Evolutionary conservation across 2,113 vertebrate genomes (phyloP).

Genomic region (Pteropus alecto): DNA sequence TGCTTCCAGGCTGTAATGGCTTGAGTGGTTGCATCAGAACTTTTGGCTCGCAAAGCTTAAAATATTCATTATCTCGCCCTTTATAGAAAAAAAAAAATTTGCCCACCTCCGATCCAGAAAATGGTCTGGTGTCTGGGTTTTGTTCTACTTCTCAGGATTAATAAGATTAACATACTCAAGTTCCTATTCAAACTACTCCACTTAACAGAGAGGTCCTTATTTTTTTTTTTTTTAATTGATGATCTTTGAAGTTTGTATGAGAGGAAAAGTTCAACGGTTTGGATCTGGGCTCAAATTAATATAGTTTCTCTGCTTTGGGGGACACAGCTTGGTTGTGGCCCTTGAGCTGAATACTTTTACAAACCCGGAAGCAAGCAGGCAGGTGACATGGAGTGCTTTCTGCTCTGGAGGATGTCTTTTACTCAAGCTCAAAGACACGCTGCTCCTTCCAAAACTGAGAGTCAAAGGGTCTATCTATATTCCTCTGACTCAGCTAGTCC

Average conservation of each 20-base stretch:
- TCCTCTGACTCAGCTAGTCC: background rate
- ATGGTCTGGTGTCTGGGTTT: background rate
- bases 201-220: background rate
- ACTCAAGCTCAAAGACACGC: background rate
- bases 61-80: background rate
- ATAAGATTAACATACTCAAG: background rate
- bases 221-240: background rate
- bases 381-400: background rate
- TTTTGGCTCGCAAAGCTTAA: background rate
- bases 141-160: background rate
- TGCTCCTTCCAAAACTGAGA: background rate
- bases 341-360: background rate
- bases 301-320: background rate
- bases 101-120: background rate
- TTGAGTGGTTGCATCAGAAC: background rate
- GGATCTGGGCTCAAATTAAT: background rate
- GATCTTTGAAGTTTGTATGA: background rate
- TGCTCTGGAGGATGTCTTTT: background rate
- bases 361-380: background rate
- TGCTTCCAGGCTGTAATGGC: background rate
- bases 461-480: background rate
- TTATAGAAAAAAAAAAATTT: background rate
- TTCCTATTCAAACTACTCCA: background rate
- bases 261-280: background rate
- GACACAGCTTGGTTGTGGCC: background rate